These are phyloP conservation scores for Parus major DNA, from an alignment of 2,113 vertebrate species.

Conservation along the genomic window DNA sequence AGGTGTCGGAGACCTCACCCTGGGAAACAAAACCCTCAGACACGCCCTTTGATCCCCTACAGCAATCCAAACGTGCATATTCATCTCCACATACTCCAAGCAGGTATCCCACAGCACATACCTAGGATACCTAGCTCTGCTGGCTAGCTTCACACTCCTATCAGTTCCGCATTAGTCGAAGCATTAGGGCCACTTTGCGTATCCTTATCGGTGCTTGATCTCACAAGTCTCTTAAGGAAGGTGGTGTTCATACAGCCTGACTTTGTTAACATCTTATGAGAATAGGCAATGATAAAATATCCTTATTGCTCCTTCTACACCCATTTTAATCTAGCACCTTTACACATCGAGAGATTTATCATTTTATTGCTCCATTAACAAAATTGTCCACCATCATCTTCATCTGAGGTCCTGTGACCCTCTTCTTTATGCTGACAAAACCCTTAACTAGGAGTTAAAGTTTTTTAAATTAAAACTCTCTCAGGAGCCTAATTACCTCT, in stretches of 20 bases:
- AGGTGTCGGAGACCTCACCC: constrained; percentile 58
- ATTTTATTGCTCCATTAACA: constrained; percentile 31
- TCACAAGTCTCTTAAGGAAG: constrained; percentile 27
- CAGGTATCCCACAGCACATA: constrained; percentile 50
- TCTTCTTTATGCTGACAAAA: neutral
- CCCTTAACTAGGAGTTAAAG: neutral
- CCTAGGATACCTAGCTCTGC: constrained; percentile 37
- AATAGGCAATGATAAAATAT: neutral
- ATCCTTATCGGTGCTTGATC: neutral
- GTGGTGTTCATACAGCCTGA: neutral
- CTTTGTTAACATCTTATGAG: neutral
- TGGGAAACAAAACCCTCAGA: constrained; percentile 70
- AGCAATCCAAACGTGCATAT: constrained; percentile 52
- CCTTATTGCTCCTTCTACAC: neutral
- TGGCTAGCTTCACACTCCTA: neutral
- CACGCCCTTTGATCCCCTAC: constrained; percentile 52
- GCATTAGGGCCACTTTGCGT: neutral
- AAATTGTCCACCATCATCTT: neutral
- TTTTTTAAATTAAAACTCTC: neutral
- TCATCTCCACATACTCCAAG: constrained; percentile 20
- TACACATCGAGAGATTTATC: neutral
- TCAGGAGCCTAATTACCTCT: neutral
- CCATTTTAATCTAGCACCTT: constrained; percentile 24
- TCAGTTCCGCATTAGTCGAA: neutral
- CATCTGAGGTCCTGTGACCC: neutral